Percentiles rank a stretch among this genome's conserved stretches.
Evolutionary conservation across 2,797 vertebrate species (phyloP).

Genomic region (Eptatretus atami): DNA sequence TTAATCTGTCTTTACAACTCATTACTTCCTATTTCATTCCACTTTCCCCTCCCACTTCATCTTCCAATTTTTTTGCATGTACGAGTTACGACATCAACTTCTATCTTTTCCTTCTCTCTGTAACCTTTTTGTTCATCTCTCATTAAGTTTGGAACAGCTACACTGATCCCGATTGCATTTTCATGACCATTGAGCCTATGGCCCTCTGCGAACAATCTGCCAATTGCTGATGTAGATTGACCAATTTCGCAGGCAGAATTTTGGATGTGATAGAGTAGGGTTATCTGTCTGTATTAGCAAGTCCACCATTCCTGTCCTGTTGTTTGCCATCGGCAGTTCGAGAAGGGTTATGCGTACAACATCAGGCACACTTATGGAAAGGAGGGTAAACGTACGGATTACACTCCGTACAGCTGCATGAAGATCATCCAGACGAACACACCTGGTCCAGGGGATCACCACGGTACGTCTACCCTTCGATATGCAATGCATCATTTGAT

Average conservation of each 20-base stretch:
- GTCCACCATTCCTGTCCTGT: conserved; percentile 6
- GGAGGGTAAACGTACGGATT: conserved; percentile 78
- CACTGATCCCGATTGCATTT: background rate
- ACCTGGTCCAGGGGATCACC: conserved; percentile 75
- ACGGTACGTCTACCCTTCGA: conserved; percentile 21
- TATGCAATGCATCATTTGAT: too few species aligned
- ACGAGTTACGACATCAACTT: background rate
- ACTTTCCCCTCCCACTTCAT: background rate
- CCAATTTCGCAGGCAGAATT: background rate
- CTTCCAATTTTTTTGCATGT: background rate
- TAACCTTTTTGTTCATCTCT: background rate
- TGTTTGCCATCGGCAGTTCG: conserved; percentile 34
- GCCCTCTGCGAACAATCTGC: too few species aligned
- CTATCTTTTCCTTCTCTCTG: background rate
- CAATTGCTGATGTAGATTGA: too few species aligned
- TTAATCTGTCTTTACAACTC: background rate
- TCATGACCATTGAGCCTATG: background rate
- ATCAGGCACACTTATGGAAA: conserved; percentile 82
- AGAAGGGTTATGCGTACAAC: conserved; percentile 76
- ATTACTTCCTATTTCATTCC: background rate
- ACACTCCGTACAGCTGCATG: conserved; percentile 91
- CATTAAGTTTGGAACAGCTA: background rate
- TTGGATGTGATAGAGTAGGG: background rate
- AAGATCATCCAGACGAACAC: conserved; percentile 89
- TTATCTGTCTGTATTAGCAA: too few species aligned